Evolutionary conservation across 2,797 vertebrate species (phyloP).

Genomic region (Chloroceryle inda): DNA sequence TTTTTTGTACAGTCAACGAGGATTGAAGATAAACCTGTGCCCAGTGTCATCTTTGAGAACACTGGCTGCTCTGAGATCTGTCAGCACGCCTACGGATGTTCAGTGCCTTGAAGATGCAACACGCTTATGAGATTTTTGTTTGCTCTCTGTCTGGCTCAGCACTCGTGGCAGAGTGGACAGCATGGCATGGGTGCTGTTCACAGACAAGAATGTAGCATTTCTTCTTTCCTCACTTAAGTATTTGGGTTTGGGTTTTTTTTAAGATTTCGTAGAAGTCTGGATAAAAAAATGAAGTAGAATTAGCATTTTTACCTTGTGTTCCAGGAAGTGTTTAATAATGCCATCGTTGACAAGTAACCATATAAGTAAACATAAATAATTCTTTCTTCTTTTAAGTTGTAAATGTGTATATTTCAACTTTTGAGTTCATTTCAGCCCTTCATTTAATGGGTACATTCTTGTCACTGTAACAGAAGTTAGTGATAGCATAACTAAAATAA

Average conservation of each 20-base stretch:
- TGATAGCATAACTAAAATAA: background rate
- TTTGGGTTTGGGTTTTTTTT: background rate
- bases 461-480: background rate
- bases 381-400: background rate
- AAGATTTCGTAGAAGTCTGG: background rate
- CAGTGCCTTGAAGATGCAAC: background rate
- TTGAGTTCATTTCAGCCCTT: background rate
- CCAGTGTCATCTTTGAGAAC: background rate
- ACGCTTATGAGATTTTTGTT: background rate
- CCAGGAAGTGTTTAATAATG: background rate
- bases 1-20: background rate
- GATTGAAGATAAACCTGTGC: background rate
- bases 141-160: background rate
- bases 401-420: background rate
- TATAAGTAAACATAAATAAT: background rate
- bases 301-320: background rate
- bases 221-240: background rate
- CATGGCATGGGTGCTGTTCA: background rate
- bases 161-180: background rate
- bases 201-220: background rate
- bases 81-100: background rate
- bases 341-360: background rate
- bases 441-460: background rate
- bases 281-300: background rate
- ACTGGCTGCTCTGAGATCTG: background rate